Percentiles rank a stretch among this genome's conserved stretches.
Conservation (phyloP, 2,113 vertebrate species). For the Psophia crepitans region DNA sequence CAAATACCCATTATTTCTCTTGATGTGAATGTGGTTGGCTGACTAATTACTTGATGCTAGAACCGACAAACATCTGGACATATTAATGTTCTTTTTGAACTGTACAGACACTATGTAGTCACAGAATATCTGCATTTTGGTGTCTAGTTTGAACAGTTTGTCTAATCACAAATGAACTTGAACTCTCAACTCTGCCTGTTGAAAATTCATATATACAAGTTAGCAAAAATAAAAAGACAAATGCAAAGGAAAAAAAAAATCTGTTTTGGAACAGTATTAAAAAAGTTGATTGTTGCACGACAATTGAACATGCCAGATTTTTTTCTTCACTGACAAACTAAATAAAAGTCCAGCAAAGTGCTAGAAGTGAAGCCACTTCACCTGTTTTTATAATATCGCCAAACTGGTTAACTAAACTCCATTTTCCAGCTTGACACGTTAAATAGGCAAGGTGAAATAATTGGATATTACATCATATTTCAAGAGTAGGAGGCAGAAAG, state of each 20-base stretch:
- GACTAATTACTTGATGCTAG: background rate
- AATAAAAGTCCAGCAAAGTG: background rate
- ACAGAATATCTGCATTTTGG: background rate
- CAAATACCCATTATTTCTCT: background rate
- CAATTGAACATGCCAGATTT: background rate
- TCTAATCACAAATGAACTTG: background rate
- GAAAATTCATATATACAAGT: background rate
- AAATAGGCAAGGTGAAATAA: constrained; percentile 23
- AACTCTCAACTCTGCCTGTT: background rate
- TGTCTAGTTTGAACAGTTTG: background rate
- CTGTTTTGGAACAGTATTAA: background rate
- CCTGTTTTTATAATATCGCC: background rate
- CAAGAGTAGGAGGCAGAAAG: background rate
- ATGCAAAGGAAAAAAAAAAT: background rate
- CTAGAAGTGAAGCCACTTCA: background rate
- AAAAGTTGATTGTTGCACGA: background rate
- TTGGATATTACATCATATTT: constrained; percentile 1
- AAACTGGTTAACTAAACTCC: constrained; percentile 12
- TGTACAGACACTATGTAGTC: background rate
- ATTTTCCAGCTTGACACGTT: constrained; percentile 34
- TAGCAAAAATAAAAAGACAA: background rate
- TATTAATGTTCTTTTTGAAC: background rate
- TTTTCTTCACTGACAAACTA: background rate
- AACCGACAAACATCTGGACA: background rate
- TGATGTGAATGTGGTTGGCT: background rate